Base-by-base conservation (phyloP, 2,888 invertebrate species). In the Amphiduros pacificus region DNA sequence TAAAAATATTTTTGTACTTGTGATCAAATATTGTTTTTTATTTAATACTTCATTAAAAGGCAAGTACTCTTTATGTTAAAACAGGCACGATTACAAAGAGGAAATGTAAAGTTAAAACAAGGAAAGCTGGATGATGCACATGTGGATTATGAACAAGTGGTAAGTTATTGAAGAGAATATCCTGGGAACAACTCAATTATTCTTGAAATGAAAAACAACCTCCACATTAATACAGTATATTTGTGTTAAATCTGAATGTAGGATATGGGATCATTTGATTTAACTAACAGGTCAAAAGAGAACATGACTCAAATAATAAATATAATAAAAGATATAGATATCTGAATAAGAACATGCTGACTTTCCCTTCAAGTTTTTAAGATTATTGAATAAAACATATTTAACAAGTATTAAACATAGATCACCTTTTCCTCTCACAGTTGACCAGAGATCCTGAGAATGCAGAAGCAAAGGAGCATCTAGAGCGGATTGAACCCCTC, bases 61-160 rank as follows among this genome's bases (percentile, higher is more conserved):
- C n/a, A n/a, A n/a, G n/a, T n/a, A n/a, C n/a, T n/a, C n/a, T n/a
- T n/a, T n/a, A n/a, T n/a, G n/a, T 44, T 44, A 20, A 4, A 80
- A 49, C 73, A 89, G 88, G 87, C 88, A 69, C 79, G 89, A 49
- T 77, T 89, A 55, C 94, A 94, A 79, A 85, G 94, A 71, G 98
- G 92, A 29, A 90, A 89, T 75, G 90, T 98, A 62, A 89, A 93
- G 78, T 86, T 98, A 74, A 98, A 98, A 73, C 85, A 92, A 81
- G 97, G 93, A 0, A 88, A 91, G 69, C 89, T 94, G 71, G 87
- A 89, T 57, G 87, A 89, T 64, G 95, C 98, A 0, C 88, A 90
- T 73, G 84, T 87, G 55, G 96, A 97, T 82, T 93, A 90, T 81
- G 86, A 88, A 71, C 85, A 88, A 84, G 92, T 96, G 77, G 94